Percentiles rank a stretch among this genome's conserved stretches.
phyloP scores from a whole-genome alignment of 2,888 invertebrate species.

The Stramonita haemastoma region DNA sequence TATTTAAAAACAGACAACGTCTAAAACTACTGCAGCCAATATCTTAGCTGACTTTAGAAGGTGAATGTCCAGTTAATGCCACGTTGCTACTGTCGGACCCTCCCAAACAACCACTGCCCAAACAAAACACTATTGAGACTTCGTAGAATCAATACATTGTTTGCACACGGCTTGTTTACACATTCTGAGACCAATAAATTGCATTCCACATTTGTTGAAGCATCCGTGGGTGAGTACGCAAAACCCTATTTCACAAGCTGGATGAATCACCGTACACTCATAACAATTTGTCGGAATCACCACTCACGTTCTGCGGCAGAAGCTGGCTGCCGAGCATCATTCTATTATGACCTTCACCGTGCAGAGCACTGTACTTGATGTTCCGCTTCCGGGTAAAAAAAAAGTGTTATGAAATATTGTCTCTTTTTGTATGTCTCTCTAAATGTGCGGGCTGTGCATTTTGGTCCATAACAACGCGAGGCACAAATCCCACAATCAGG shows the following conservation, averaged over 20 bases:
- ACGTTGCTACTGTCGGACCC: neutral
- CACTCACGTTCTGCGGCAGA: constrained; percentile 9
- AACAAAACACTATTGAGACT: neutral
- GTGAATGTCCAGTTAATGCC: neutral
- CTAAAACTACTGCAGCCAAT: neutral
- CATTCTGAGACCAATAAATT: neutral
- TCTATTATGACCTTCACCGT: constrained; percentile 18
- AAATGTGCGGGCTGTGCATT: no score
- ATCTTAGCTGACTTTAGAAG: neutral
- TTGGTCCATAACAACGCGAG: no score
- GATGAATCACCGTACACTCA: constrained; percentile 22
- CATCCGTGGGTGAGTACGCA: neutral
- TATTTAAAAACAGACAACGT: neutral
- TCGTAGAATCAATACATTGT: neutral
- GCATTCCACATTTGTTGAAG: neutral
- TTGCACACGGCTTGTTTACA: neutral
- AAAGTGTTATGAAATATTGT: constrained; percentile 6
- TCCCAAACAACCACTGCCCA: neutral
- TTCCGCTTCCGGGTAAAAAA: constrained; percentile 35
- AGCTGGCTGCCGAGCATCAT: neutral
- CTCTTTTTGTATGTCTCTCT: neutral
- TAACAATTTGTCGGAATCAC: constrained; percentile 4
- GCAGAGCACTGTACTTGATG: neutral
- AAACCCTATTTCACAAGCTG: neutral
- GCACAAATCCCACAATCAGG: no score